phyloP scores from a whole-genome alignment of 2,888 invertebrate genomes.

The Heliconius hortense region DNA sequence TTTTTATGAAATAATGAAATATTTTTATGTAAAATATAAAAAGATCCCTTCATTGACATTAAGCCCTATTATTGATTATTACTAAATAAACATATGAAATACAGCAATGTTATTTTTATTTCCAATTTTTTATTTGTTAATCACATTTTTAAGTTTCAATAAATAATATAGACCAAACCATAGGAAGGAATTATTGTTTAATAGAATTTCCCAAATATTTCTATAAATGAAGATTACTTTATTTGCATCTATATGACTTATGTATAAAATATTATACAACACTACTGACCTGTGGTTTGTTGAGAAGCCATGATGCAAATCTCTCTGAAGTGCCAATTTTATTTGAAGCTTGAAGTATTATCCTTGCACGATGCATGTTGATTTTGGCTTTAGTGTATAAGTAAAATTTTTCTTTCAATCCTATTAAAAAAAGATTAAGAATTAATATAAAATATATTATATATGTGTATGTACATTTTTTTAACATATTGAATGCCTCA shows the following conservation, averaged over 20 bases:
- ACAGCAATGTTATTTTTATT: too few relatives aligned
- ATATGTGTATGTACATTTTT: background rate
- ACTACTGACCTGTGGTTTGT: constrained; percentile 75
- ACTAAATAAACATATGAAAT: too few relatives aligned
- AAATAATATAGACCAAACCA: background rate
- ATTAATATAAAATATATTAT: background rate
- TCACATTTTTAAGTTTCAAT: too few relatives aligned
- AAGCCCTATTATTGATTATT: too few relatives aligned
- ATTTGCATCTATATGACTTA: background rate
- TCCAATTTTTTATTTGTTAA: too few relatives aligned
- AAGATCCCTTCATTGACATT: too few relatives aligned
- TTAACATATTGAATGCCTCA: background rate
- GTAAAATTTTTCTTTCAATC: background rate
- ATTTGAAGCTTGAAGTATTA: constrained; percentile 85
- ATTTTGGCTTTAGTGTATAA: background rate
- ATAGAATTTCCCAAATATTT: background rate
- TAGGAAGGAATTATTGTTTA: background rate
- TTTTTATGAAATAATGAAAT: too few relatives aligned
- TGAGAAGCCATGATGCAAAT: constrained; percentile 91
- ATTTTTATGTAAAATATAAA: too few relatives aligned
- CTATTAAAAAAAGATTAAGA: background rate
- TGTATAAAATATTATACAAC: background rate
- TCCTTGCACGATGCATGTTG: constrained; percentile 91
- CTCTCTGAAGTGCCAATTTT: constrained; percentile 85
- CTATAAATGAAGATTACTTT: background rate